Evolutionary conservation across 92 coral and sea anemone genomes (phyloP).

Genomic region (Pocillopora meandrina): DNA sequence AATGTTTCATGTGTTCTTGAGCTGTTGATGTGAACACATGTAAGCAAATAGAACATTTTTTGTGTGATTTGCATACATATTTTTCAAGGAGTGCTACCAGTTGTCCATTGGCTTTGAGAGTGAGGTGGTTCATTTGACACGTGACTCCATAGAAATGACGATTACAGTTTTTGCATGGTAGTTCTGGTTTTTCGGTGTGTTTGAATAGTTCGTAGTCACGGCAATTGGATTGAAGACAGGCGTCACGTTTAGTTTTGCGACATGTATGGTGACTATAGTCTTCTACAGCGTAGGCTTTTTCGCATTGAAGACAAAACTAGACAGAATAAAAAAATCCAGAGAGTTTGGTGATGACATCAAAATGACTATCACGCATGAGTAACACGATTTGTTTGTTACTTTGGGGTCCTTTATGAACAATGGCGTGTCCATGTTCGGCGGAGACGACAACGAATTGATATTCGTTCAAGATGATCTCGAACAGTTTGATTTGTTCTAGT

Average conservation of each 20-base stretch:
- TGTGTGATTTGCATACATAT: no score
- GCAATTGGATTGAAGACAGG: neutral
- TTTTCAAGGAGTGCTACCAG: no score
- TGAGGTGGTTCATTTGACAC: no score
- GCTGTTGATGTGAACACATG: no score
- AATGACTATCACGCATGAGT: slow-evolving; percentile 17
- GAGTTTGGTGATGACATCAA: slow-evolving; percentile 62
- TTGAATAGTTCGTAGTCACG: neutral
- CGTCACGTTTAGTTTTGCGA: neutral
- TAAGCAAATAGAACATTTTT: no score
- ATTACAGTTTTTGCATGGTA: neutral
- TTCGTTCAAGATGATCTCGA: slow-evolving; percentile 28
- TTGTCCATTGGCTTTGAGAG: no score
- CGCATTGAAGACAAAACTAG: slow-evolving; percentile 51
- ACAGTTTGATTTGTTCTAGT: slow-evolving; percentile 29
- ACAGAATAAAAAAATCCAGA: slow-evolving; percentile 45
- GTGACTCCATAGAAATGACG: no score
- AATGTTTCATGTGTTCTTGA: no score
- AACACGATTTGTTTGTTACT: slow-evolving; percentile 47
- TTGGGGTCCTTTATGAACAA: slow-evolving; percentile 63
- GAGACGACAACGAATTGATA: slow-evolving; percentile 47
- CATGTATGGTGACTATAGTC: slow-evolving; percentile 22
- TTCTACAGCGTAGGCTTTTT: slow-evolving; percentile 49
- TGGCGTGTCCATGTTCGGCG: slow-evolving; percentile 38
- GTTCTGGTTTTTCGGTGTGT: neutral